Base-by-base conservation (phyloP, 2,888 invertebrate genomes). In the Formica aserva region DNA sequence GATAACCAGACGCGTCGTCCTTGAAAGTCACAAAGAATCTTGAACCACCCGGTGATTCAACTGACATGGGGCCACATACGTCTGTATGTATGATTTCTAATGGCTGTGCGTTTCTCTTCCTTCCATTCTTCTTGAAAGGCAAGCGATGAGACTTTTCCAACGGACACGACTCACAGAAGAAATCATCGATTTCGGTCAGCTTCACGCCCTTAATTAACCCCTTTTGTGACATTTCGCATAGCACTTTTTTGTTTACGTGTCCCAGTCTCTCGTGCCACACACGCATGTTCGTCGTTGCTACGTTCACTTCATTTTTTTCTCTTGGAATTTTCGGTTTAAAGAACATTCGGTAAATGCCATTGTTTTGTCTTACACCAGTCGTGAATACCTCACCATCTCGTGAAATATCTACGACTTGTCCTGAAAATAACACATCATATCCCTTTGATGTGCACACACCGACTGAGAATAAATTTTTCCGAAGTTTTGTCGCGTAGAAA, bases 61-160 rank as follows among this genome's bases (percentile, higher is more conserved):
- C 83, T 0, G 84, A 82, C 32, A 89, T 85, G 9, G 78, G 87
- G 5, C 83, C 87, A 18, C 86, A 88, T 18, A 89, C 85, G 48
- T 88, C 86, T 0, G 86, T 55, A 13, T 87, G 86, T 9, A 86
- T 76, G 2, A 3, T 60, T 6, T 74, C 74, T 13, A 22, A 22
- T 22, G 22, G 22, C 22, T 29, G 11, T 6, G 57, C 82, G 9
- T 35, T 29, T 18, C 26, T 35, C 18, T 55, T 65, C 35, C 13
- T 62, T 13, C 41, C 32, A 45, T 35, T 75, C 52, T 75, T 65
- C 3, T 48, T 52, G 18, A 71, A 71, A 3, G 9, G 0, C 11
- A 57, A 9, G 4, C 22, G 11, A 57, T 57, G 55, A 0, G 22
- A 9, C 11, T 57, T 74, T 6, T 15, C 41, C 8, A 38, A 38